Conservation (phyloP, 2,113 vertebrate genomes). For the Nanorana parkeri region DNA sequence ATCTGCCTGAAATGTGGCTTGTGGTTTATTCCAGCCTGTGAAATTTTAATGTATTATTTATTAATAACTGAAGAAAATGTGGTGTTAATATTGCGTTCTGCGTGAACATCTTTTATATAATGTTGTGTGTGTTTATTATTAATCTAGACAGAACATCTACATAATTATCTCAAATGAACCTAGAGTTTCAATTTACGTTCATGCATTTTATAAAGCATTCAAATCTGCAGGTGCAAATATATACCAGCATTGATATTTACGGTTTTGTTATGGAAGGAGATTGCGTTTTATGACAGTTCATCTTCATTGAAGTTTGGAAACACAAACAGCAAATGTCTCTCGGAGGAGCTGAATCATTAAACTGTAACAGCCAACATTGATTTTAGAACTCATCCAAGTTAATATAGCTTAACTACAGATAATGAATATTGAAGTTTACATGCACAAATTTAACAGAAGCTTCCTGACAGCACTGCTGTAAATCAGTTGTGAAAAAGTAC, state of each 20-base stretch:
- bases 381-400: slow-evolving; percentile 22
- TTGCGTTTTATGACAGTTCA: slow-evolving; percentile 4
- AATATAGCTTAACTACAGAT: slow-evolving; percentile 4
- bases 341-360: slow-evolving; percentile 7
- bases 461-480: not conserved
- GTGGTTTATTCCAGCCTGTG: no score
- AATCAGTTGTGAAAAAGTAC: not conserved
- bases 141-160: no score
- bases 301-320: slow-evolving; percentile 6
- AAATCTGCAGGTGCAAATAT: no score
- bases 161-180: no score
- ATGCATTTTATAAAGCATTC: no score
- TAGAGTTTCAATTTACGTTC: no score
- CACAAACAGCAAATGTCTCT: not conserved
- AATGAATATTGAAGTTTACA: slow-evolving; percentile 12
- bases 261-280: not conserved
- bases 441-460: not conserved
- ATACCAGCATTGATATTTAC: not conserved
- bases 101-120: no score
- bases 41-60: no score
- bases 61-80: no score
- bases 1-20: no score
- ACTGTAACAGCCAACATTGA: not conserved
- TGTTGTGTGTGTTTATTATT: no score
- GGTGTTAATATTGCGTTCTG: no score